Conservation (phyloP, 1,140 invertebrate species). For the Drosophila equinoxialis region DNA sequence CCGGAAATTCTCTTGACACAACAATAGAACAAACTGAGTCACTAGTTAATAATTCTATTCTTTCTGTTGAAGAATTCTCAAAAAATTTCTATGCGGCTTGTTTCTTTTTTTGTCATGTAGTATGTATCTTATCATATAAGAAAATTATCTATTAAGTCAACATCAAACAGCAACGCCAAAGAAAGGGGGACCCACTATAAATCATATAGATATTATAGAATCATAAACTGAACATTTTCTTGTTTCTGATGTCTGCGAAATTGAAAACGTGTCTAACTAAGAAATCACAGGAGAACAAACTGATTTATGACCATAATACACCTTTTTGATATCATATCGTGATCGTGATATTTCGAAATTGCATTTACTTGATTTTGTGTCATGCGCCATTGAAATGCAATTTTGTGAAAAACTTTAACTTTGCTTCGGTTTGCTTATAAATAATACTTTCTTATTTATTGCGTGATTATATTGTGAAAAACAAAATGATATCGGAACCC, state of each 20-base stretch:
- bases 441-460: constrained; percentile 11
- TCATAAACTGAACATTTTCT: background rate
- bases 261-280: constrained; percentile 61
- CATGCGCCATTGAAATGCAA: constrained; percentile 61
- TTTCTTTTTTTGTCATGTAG: constrained; percentile 11
- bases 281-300: background rate
- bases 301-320: background rate
- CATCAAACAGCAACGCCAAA: constrained; percentile 59
- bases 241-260: constrained; percentile 37
- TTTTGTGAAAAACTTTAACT: constrained; percentile 29
- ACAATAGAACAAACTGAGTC: constrained; percentile 38
- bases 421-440: constrained; percentile 17
- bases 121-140: constrained; percentile 57
- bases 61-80: constrained; percentile 27
- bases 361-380: constrained; percentile 37
- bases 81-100: constrained; percentile 8
- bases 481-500: constrained; percentile 36
- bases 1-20: constrained; percentile 29
- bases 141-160: constrained; percentile 56
- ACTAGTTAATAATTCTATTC: constrained; percentile 10
- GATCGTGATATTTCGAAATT: constrained; percentile 20
- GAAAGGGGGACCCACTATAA: constrained; percentile 42
- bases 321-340: constrained; percentile 22
- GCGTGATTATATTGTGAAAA: constrained; percentile 41
- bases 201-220: constrained; percentile 58